phyloP scores from a whole-genome alignment of 2,113 vertebrate genomes.

The Phylloscopus trochilus region DNA sequence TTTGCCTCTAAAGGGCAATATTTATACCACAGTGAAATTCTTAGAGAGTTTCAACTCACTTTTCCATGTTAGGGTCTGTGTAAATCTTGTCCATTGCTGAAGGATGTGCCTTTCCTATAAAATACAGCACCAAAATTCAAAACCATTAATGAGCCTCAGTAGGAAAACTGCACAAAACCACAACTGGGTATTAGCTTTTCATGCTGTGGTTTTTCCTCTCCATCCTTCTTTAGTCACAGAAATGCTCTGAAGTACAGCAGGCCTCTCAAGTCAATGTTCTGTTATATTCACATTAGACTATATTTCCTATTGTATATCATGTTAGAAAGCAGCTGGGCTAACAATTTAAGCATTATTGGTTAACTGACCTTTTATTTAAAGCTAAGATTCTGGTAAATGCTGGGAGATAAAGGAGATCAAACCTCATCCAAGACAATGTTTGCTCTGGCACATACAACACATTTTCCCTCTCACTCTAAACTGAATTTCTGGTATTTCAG shows the following conservation, averaged over 20 bases:
- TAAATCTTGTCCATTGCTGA: slow-evolving; percentile 67
- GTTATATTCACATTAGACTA: neutral
- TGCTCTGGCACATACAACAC: neutral
- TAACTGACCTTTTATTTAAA: neutral
- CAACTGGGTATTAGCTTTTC: neutral
- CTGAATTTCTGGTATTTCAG: neutral
- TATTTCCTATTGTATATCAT: neutral
- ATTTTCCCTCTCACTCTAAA: neutral
- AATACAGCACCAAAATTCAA: neutral
- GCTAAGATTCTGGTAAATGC: neutral
- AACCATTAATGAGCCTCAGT: neutral
- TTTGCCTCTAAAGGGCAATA: neutral
- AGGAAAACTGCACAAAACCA: neutral
- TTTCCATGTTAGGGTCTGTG: slow-evolving; percentile 62
- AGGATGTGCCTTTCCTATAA: slow-evolving; percentile 39
- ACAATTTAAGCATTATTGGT: neutral
- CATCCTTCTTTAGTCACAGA: neutral
- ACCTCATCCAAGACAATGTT: neutral
- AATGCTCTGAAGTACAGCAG: neutral
- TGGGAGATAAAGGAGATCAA: neutral
- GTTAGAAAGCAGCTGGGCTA: neutral
- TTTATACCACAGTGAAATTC: neutral
- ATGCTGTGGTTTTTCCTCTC: neutral
- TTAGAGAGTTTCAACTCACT: slow-evolving; percentile 64
- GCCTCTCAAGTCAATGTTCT: neutral